These are phyloP conservation scores for Drosophila leontia DNA, from an alignment of 1,140 invertebrate genomes.

Conservation along the genomic window DNA sequence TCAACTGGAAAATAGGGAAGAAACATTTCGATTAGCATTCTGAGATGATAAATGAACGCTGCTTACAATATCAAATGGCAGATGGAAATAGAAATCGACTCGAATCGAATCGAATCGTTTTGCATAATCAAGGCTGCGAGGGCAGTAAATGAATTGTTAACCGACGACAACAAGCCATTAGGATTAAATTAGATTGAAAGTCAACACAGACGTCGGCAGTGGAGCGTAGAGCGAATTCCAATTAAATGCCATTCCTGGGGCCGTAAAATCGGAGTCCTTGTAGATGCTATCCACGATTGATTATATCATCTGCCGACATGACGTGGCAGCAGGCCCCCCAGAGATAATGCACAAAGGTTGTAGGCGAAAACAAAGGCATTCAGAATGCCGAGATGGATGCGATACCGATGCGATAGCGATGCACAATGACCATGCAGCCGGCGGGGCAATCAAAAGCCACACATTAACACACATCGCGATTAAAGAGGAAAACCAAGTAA, in stretches of 20 bases:
- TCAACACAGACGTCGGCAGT: constrained; percentile 28
- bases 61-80: constrained; percentile 38
- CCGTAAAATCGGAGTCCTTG: constrained; percentile 23
- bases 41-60: constrained; percentile 33
- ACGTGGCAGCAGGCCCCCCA: constrained; percentile 17
- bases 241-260: constrained; percentile 29
- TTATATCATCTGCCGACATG: constrained; percentile 36
- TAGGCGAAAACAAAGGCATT: constrained; percentile 44
- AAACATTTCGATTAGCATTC: constrained; percentile 58
- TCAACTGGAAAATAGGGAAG: constrained; percentile 47
- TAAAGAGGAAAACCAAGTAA: constrained; percentile 56
- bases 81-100: constrained; percentile 13
- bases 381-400: constrained; percentile 8
- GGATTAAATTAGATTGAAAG: constrained; percentile 44
- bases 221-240: constrained; percentile 23
- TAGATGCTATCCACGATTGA: constrained; percentile 22
- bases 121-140: constrained; percentile 44
- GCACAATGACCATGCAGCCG: constrained; percentile 23
- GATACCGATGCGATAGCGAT: neutral
- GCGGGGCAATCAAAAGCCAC: constrained; percentile 20
- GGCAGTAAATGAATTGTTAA: constrained; percentile 55
- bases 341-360: constrained; percentile 69
- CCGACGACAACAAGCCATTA: constrained; percentile 36
- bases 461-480: constrained; percentile 43
- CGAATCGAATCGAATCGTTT: constrained; percentile 32